These are phyloP conservation scores for Cuniculus paca DNA, from an alignment of 2,797 vertebrate genomes.

Conservation along the genomic window DNA sequence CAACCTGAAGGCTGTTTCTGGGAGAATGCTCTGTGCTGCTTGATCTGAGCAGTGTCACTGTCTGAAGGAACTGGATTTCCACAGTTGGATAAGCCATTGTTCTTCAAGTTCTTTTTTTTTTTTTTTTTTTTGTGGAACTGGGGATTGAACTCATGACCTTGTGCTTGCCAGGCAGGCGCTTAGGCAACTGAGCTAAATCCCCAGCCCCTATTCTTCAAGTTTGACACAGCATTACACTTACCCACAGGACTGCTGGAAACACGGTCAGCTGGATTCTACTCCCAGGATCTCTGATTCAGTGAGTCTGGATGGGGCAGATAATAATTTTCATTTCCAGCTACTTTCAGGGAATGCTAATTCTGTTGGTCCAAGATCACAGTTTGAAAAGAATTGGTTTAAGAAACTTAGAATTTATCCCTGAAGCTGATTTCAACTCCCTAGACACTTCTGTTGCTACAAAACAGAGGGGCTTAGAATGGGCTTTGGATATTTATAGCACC, in stretches of 20 bases:
- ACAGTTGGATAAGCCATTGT: background rate
- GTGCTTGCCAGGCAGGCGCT: too few relatives aligned
- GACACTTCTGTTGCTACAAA: background rate
- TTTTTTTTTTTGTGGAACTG: too few relatives aligned
- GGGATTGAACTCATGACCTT: too few relatives aligned
- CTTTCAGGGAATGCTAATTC: background rate
- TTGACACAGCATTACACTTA: background rate
- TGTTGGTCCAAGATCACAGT: background rate
- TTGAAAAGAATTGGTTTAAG: background rate
- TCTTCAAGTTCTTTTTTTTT: background rate
- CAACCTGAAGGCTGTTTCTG: background rate
- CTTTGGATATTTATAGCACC: background rate
- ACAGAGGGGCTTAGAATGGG: background rate
- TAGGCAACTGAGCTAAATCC: too few relatives aligned
- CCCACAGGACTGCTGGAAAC: background rate
- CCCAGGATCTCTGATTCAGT: background rate
- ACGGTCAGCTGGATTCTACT: fast-evolving
- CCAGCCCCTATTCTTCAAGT: background rate
- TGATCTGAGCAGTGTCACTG: background rate
- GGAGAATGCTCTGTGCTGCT: background rate
- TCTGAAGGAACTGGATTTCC: background rate
- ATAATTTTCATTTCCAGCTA: background rate
- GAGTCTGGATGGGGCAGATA: background rate
- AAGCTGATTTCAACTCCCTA: background rate
- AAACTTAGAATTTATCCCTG: background rate